Evolutionary conservation across 2,888 invertebrate genomes (phyloP), one percentile per base, ranked within the genome.

Genomic region (Phyllotreta cruciferae): DNA sequence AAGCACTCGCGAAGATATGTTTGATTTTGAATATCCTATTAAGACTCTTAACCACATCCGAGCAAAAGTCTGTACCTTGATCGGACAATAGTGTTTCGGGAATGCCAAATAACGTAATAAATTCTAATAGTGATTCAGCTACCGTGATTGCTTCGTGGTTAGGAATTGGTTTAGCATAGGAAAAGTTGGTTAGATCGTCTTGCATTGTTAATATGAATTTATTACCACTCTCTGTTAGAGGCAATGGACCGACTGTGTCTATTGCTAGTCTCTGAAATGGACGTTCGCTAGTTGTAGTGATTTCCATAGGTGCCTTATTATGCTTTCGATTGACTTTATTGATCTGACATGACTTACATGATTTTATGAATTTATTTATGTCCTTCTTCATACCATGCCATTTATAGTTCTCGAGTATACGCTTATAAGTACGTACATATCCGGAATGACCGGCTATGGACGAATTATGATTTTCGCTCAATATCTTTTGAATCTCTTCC

Each of bases 51-150:
- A 79, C 66, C 45, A 78, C 36, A 7, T 75, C 65, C 1, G 77
- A 75, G 5, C 66, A 75, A 63, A 80, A 79, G 56, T 79, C 73
- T 7, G 74, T 70, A 1, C 78, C 81, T 71, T 78, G 75, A 64
- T 82, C 80, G 0, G 80, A 74, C 0, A 81, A 56, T 36, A 80
- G 70, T 4, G 58, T 57, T 66, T 76, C 73, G 0, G 80, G 78
- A 7, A 79, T 75, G 7, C 79, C 79, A 62, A 79, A 78, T 1
- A 73, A 55, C 3, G 75, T 70, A n/a, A 78, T 76, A 44, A 78
- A 75, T 42, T 77, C 70, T 6, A 75, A 42, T 1, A 80, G 62
- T n/a, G n/a, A n/a, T 34, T 64, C 41, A 10, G 72, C 66, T 4
- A 76, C 78, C n/a, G 78, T 71, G 0, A 73, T 60, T 0, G 78